These are phyloP conservation scores for Stegastes partitus DNA, from an alignment of 2,113 vertebrate genomes.

Conservation along the genomic window DNA sequence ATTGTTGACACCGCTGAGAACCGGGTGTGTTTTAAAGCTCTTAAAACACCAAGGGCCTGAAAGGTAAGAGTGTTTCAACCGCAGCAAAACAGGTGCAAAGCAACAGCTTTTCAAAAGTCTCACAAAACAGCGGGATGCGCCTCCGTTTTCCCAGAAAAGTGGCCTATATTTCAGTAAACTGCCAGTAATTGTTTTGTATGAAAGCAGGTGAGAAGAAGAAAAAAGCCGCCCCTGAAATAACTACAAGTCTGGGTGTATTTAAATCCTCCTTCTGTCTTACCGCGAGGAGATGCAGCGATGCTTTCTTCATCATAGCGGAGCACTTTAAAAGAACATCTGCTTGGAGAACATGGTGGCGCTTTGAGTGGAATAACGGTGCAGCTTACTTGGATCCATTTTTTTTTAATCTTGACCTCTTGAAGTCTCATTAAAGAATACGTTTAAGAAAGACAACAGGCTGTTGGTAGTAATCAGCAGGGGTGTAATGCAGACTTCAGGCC, in stretches of 20 bases:
- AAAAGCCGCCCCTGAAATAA: not conserved
- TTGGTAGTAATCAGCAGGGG: not conserved
- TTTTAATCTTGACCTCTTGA: not conserved
- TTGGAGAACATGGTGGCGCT: not conserved
- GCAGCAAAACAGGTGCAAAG: conserved; percentile 26
- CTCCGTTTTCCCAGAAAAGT: not conserved
- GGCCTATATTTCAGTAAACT: conserved; percentile 38
- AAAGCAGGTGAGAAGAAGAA: not conserved
- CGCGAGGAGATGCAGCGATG: conserved; percentile 9
- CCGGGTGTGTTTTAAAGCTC: conserved; percentile 50
- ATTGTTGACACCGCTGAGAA: conserved; percentile 55
- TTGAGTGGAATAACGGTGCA: conserved; percentile 4
- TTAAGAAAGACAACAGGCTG: conserved; percentile 17
- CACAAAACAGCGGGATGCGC: conserved; percentile 27
- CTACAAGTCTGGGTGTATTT: conserved; percentile 2
- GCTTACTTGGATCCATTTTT: conserved; percentile 19
- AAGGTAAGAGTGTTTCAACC: conserved; percentile 31
- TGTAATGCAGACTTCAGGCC: not conserved
- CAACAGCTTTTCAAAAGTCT: conserved; percentile 34
- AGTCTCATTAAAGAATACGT: not conserved
- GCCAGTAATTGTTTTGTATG: not conserved
- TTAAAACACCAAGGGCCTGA: conserved; percentile 41
- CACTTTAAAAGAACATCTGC: not conserved
- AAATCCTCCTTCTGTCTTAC: not conserved
- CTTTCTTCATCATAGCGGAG: not conserved